These are phyloP conservation scores for Papilio elwesi DNA, from an alignment of 2,888 invertebrate genomes.

Conservation along the genomic window DNA sequence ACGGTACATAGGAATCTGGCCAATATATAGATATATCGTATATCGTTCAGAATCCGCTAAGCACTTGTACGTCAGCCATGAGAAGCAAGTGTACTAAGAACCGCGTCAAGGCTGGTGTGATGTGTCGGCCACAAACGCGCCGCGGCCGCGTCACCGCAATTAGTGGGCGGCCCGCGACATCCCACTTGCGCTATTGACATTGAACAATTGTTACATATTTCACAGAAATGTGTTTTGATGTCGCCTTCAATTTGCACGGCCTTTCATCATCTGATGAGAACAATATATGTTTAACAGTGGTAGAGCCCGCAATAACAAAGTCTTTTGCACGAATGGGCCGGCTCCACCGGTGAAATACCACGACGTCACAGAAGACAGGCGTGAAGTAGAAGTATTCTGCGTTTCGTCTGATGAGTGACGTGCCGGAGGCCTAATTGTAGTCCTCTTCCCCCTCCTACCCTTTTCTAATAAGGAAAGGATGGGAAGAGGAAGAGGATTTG, in stretches of 20 bases:
- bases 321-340: too few species aligned
- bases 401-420: too few species aligned
- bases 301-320: too few species aligned
- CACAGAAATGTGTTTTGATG: slow-evolving; percentile 75
- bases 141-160: slow-evolving; percentile 72
- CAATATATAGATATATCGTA: too few species aligned
- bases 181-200: slow-evolving; percentile 74
- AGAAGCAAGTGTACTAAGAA: slow-evolving; percentile 61
- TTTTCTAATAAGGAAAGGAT: too few species aligned
- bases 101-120: slow-evolving; percentile 72
- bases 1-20: too few species aligned
- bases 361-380: too few species aligned
- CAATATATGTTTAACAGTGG: background rate
- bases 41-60: slow-evolving; percentile 44
- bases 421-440: too few species aligned
- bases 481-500: too few species aligned
- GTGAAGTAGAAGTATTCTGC: too few species aligned
- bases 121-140: slow-evolving; percentile 74
- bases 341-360: too few species aligned
- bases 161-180: slow-evolving; percentile 70
- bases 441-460: too few species aligned
- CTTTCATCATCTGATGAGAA: background rate
- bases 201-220: slow-evolving; percentile 79
- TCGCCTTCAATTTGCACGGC: slow-evolving; percentile 50
- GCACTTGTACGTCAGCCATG: slow-evolving; percentile 48